Conservation (phyloP, 2,888 invertebrate genomes). For the Ditylenchus weischeri region DNA sequence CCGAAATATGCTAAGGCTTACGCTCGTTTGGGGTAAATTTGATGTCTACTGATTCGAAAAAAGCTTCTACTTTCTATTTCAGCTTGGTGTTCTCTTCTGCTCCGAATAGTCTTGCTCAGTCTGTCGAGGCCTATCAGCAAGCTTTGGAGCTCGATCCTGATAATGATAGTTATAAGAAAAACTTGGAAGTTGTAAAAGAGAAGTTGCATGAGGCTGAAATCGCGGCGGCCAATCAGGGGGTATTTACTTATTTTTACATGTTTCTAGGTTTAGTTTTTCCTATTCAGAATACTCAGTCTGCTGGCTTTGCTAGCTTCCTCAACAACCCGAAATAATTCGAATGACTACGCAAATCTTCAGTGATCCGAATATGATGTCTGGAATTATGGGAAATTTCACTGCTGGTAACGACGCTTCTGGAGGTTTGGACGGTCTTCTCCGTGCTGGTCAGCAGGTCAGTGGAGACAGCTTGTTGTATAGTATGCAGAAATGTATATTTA, state of each 20-base stretch:
- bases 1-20: slow-evolving; percentile 78
- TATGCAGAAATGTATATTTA: no score
- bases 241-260: no score
- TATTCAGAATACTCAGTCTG: slow-evolving; percentile 36
- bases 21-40: slow-evolving; percentile 51
- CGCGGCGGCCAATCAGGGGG: slow-evolving; percentile 10
- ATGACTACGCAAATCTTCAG: slow-evolving; percentile 80
- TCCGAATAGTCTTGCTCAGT: slow-evolving; percentile 77
- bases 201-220: slow-evolving; percentile 59
- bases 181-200: slow-evolving; percentile 76
- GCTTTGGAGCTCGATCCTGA: slow-evolving; percentile 86
- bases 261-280: slow-evolving; percentile 8
- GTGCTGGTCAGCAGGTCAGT: no score
- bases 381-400: slow-evolving; percentile 40
- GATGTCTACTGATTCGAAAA: neutral
- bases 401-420: no score
- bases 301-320: slow-evolving; percentile 63
- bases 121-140: slow-evolving; percentile 78
- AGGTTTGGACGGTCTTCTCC: no score
- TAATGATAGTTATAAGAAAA: slow-evolving; percentile 68
- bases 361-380: slow-evolving; percentile 67
- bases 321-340: slow-evolving; percentile 76
- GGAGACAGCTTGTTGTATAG: no score
- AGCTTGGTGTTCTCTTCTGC: slow-evolving; percentile 68
- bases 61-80: neutral